Evolutionary conservation across 2,797 vertebrate species (phyloP).

Genomic region (Argyrosomus regius): DNA sequence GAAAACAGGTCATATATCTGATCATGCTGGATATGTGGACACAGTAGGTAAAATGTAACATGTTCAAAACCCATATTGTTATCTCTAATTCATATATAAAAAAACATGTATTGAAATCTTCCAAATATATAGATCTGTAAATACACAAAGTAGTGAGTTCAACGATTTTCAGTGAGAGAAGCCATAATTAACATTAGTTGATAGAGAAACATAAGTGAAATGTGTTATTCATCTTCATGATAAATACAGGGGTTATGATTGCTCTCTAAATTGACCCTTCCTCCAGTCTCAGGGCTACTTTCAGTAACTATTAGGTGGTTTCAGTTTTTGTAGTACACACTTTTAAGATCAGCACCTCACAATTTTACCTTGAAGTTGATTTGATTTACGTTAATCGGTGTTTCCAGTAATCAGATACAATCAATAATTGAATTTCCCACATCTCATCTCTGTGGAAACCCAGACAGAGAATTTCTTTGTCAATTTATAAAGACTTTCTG

Average conservation of each 20-base stretch:
- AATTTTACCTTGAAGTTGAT: not conserved
- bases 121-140: not conserved
- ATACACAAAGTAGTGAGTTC: not conserved
- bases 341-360: not conserved
- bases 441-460: constrained; percentile 6
- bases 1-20: not conserved
- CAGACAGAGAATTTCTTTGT: not conserved
- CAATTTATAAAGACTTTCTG: not conserved
- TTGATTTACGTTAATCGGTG: constrained; percentile 8
- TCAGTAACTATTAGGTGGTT: not conserved
- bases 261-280: not conserved
- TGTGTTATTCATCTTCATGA: not conserved
- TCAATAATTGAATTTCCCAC: not conserved
- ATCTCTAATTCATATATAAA: not conserved
- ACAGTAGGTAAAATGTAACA: not conserved
- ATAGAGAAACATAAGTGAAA: not conserved
- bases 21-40: not conserved
- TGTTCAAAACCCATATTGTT: not conserved
- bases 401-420: constrained; percentile 17
- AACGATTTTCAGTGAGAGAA: not conserved
- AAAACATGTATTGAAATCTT: not conserved
- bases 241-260: not conserved
- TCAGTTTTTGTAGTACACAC: not conserved
- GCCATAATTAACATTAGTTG: not conserved
- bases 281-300: not conserved